These are phyloP conservation scores for Glossosoma conforme DNA, from an alignment of 1,140 invertebrate species.

Conservation along the genomic window DNA sequence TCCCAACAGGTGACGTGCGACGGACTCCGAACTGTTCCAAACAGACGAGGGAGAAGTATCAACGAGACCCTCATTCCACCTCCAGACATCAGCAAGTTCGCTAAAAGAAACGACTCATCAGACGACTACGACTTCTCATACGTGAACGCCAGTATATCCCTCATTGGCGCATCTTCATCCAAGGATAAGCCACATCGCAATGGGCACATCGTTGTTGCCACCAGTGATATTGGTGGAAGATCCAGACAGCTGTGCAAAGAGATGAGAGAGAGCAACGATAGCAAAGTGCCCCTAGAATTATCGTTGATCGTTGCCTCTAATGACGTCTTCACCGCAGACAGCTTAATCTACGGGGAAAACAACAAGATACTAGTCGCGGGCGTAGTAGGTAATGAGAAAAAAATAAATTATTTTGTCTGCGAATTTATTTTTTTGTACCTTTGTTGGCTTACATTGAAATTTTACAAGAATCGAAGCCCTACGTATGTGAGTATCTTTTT, in stretches of 20 bases:
- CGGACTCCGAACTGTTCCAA: conserved; percentile 5
- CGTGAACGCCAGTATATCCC: conserved; percentile 23
- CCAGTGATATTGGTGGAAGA: conserved; percentile 25
- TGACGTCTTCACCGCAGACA: conserved; percentile 41
- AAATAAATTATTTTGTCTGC: neutral
- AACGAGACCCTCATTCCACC: conserved; percentile 2
- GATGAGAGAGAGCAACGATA: conserved; percentile 17
- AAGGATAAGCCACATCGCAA: conserved; percentile 34
- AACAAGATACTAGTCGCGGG: conserved; percentile 25
- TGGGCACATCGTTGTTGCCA: conserved; percentile 29
- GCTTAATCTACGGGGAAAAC: conserved; percentile 36
- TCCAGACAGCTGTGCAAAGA: conserved; percentile 26
- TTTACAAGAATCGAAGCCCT: too few species aligned
- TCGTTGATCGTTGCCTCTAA: conserved; percentile 43
- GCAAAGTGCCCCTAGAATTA: conserved; percentile 39
- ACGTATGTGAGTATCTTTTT: too few species aligned
- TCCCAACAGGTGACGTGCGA: conserved; percentile 37
- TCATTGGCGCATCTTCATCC: conserved; percentile 18
- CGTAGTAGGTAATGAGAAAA: conserved; percentile 22
- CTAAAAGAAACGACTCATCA: neutral
- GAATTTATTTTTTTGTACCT: too few species aligned
- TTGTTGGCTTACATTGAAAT: too few species aligned
- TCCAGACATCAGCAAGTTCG: neutral
- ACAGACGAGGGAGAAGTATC: conserved; percentile 5
- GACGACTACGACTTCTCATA: conserved; percentile 10